Percentiles rank a stretch among this genome's conserved stretches.
Evolutionary conservation across 2,888 invertebrate species (phyloP).

Genomic region (Diploptera punctata): DNA sequence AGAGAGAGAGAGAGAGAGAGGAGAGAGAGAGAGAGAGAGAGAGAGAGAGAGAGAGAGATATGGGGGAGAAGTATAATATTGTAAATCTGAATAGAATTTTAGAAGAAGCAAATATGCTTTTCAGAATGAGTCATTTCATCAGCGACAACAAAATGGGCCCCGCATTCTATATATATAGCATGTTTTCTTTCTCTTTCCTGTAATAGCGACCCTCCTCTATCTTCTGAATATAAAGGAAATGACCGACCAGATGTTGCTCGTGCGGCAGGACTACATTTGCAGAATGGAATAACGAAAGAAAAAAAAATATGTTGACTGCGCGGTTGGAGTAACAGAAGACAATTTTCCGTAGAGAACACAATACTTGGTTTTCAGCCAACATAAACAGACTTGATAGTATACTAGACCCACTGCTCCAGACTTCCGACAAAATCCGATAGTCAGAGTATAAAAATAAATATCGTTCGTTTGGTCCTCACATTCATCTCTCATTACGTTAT

Average conservation of each 20-base stretch:
- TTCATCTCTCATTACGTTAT: no score
- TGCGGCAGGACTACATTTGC: background rate
- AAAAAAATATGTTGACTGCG: background rate
- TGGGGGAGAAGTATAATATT: no score
- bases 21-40: no score
- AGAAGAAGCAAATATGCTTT: background rate
- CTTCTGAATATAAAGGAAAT: slow-evolving; percentile 14
- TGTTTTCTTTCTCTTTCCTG: background rate
- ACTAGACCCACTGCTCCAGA: no score
- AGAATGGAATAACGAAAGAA: slow-evolving; percentile 7
- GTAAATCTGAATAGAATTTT: no score
- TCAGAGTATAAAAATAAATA: no score
- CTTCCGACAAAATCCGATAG: no score
- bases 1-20: no score
- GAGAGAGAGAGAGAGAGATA: no score
- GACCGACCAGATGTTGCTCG: slow-evolving; percentile 4
- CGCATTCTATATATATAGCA: background rate
- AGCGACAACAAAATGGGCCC: background rate
- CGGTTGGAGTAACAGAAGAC: background rate
- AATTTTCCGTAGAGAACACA: background rate
- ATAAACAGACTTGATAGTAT: slow-evolving; percentile 7
- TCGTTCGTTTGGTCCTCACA: no score
- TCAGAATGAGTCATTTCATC: slow-evolving; percentile 5
- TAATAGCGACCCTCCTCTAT: background rate
- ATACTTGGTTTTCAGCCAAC: slow-evolving; percentile 15